A percentile compares a stretch with the other conserved stretches of the same genome.
phyloP scores from a whole-genome alignment of 2,797 vertebrate genomes.

The Halcyon badia region DNA sequence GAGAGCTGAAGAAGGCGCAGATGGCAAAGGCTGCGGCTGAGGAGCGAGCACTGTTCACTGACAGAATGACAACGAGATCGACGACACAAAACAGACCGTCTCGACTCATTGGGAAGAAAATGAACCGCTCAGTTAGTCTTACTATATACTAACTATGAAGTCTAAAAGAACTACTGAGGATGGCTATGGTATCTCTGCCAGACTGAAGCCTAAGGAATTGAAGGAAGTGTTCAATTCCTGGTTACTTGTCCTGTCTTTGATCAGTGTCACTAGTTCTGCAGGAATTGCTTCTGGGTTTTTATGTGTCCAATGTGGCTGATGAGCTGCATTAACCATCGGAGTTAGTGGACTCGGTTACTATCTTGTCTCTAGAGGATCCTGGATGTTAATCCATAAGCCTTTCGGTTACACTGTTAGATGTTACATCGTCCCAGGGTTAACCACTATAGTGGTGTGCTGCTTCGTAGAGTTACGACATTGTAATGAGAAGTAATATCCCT shows the following conservation, averaged over 20 bases:
- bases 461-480: constrained; percentile 73
- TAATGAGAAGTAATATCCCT: constrained; percentile 70
- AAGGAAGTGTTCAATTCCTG: constrained; percentile 15
- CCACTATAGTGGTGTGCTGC: constrained; percentile 84
- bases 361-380: constrained; percentile 50
- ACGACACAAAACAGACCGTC: constrained; percentile 89
- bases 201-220: constrained; percentile 6
- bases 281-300: constrained; percentile 63
- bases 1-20: constrained; percentile 98
- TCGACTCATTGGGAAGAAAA: constrained; percentile 96
- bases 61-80: constrained; percentile 92
- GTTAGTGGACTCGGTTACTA: constrained; percentile 42
- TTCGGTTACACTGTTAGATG: constrained; percentile 77
- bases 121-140: constrained; percentile 96
- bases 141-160: constrained; percentile 90
- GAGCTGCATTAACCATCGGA: constrained; percentile 56
- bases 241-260: neutral
- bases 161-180: neutral
- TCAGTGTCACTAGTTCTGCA: constrained; percentile 61
- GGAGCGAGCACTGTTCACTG: constrained; percentile 92
- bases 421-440: constrained; percentile 74
- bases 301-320: constrained; percentile 53
- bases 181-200: constrained; percentile 45
- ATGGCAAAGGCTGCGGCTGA: constrained; percentile 93
- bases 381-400: constrained; percentile 45